Base-by-base conservation (phyloP, 2,113 vertebrate genomes). In the Cariama cristata region DNA sequence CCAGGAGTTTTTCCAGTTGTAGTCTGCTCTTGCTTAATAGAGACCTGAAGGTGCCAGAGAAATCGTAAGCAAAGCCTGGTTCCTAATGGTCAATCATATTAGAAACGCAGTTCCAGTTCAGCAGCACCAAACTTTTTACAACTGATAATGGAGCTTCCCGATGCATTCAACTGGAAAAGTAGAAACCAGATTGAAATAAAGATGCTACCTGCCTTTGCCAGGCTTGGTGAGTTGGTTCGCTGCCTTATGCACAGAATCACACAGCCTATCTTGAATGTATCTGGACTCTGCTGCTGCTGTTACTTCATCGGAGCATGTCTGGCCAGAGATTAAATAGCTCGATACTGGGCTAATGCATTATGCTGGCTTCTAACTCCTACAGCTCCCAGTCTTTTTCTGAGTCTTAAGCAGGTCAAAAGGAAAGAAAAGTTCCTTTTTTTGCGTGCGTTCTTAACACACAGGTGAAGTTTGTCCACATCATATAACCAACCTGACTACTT, bases 121-220 rank as follows among this genome's bases (percentile, higher is more conserved):
- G 83, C 4, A 0, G 74, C 79, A 77, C 88, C 92, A 33, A 92
- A 66, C 60, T 64, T 95, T 79, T 93, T 38, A 66, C 1, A 5
- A 40, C 93, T 59, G 88, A 93, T 96, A 90, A 92, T 35, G 75
- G 62, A 83, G 83, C 50, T 92, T 91, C 92, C 63, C 5, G 32
- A 59, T 28, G 90, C 76, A 47, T 90, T 95, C 19, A 11, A 33
- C 30, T 67, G 86, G 87, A 93, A 95, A 97, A 95, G 86, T 26
- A 81, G 92, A 94, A 83, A 75, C 20, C n/a, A 88, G 91, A 83
- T 86, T 22, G 87, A 96, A 96, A 91, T 94, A 53, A 96, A 94
- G 93, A 81, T 89, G 59, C 84, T 69, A 7, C 83, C 55, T 73
- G 71, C 67, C 83, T 79, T 72, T 94, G 72, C 88, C 71, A 42